Evolutionary conservation across 2,888 invertebrate species (phyloP).

Genomic region (Archips xylosteana): DNA sequence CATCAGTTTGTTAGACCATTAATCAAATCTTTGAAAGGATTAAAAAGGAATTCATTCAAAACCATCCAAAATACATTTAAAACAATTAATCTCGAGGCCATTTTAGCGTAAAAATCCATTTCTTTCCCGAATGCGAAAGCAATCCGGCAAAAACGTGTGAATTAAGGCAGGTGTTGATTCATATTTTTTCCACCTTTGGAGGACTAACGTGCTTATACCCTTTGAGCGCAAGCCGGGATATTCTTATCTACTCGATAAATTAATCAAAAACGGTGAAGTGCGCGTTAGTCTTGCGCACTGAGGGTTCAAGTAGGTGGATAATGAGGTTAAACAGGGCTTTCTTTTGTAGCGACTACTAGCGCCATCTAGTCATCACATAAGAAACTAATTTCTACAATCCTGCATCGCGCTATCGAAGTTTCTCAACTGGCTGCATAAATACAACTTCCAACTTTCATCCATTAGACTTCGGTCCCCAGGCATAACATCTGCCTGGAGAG

Average conservation of each 20-base stretch:
- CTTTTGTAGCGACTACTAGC: too few species aligned
- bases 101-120: slow-evolving; percentile 61
- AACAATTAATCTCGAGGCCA: slow-evolving; percentile 62
- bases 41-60: slow-evolving; percentile 38
- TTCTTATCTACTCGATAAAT: slow-evolving; percentile 5
- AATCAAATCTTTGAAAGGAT: slow-evolving; percentile 21
- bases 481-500: too few species aligned
- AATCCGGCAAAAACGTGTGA: slow-evolving; percentile 72
- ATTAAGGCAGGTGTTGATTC: slow-evolving; percentile 65
- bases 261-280: neutral
- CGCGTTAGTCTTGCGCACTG: too few species aligned
- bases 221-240: slow-evolving; percentile 35
- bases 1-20: neutral
- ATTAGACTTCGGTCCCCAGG: too few species aligned
- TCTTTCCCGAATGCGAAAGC: slow-evolving; percentile 62
- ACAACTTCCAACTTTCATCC: too few species aligned
- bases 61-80: slow-evolving; percentile 47
- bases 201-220: slow-evolving; percentile 46
- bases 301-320: too few species aligned
- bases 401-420: too few species aligned
- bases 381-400: too few species aligned
- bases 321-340: too few species aligned
- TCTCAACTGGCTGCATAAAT: too few species aligned
- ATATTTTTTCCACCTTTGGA: slow-evolving; percentile 56
- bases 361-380: too few species aligned